Conservation (phyloP, 2,113 vertebrate species). For the Pachypanchax playfairii region DNA sequence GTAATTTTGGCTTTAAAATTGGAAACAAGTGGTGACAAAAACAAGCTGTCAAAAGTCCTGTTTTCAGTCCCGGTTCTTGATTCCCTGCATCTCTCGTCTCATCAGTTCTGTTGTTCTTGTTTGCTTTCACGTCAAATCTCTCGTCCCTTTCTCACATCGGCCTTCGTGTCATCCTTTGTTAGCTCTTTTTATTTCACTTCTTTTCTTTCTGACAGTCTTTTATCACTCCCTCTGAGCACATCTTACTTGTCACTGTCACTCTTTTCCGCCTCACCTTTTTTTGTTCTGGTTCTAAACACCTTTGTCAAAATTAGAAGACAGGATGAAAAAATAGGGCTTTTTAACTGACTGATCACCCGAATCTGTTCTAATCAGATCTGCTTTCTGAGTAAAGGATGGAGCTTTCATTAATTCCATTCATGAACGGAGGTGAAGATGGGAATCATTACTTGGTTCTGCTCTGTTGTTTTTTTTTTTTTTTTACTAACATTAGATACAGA, state of each 20-base stretch:
- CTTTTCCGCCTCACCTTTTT: slow-evolving; percentile 11
- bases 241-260: slow-evolving; percentile 12
- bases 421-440: slow-evolving; percentile 34
- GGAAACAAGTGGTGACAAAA: too few relatives aligned
- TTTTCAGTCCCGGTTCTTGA: slow-evolving; percentile 36
- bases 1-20: neutral
- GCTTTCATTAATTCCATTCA: slow-evolving; percentile 51
- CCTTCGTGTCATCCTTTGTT: slow-evolving; percentile 17
- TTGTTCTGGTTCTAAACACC: slow-evolving; percentile 8
- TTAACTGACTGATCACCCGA: slow-evolving; percentile 4
- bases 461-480: slow-evolving; percentile 42
- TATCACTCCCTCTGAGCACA: slow-evolving; percentile 31
- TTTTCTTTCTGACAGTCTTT: slow-evolving; percentile 31
- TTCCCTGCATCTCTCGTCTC: slow-evolving; percentile 26
- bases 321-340: slow-evolving; percentile 23
- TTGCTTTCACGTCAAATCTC: slow-evolving; percentile 34
- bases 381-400: slow-evolving; percentile 34
- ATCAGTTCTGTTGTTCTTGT: slow-evolving; percentile 29
- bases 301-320: slow-evolving; percentile 34
- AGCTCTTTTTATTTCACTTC: slow-evolving; percentile 22
- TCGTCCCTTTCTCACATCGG: slow-evolving; percentile 13
- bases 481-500: slow-evolving; percentile 11
- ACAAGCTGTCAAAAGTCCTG: too few relatives aligned
- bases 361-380: slow-evolving; percentile 39
- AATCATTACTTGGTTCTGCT: slow-evolving; percentile 59